Evolutionary conservation across 2,888 invertebrate genomes (phyloP).

Genomic region (Minunthozetes semirufus): DNA sequence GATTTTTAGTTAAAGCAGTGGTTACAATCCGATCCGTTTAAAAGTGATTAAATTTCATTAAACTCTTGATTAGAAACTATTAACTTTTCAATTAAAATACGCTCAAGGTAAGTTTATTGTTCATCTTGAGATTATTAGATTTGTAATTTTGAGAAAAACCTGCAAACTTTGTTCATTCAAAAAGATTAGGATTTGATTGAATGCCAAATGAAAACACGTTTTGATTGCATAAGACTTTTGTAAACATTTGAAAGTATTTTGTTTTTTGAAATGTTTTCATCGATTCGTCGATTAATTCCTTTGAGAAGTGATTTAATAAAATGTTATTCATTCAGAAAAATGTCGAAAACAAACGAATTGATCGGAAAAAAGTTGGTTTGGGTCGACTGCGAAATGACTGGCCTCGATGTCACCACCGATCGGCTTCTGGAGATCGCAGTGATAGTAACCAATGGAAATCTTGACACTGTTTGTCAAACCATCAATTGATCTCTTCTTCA

Average conservation of each 20-base stretch:
- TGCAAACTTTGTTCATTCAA: no score
- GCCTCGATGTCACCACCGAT: constrained; percentile 67
- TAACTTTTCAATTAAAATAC: neutral
- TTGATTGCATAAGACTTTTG: neutral
- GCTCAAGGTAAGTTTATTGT: neutral
- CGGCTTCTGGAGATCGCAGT: constrained; percentile 83
- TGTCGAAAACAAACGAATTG: neutral
- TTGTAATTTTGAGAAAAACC: no score
- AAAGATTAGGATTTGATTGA: no score
- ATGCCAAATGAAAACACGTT: neutral
- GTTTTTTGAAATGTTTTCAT: neutral
- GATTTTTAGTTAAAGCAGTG: no score
- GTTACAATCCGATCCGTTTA: no score
- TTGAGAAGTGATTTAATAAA: neutral
- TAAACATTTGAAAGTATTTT: neutral
- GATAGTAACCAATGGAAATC: constrained; percentile 71
- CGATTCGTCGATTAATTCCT: neutral
- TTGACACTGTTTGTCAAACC: constrained; percentile 54
- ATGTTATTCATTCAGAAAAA: neutral
- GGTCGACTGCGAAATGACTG: constrained; percentile 65
- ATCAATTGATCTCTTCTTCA: neutral
- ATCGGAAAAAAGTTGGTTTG: constrained; percentile 35
- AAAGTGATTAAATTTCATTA: neutral
- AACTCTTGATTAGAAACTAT: no score
- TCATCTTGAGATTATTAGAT: no score